Conservation (phyloP, 2,888 invertebrate species). For the Caenorhabditis macrosperma region DNA sequence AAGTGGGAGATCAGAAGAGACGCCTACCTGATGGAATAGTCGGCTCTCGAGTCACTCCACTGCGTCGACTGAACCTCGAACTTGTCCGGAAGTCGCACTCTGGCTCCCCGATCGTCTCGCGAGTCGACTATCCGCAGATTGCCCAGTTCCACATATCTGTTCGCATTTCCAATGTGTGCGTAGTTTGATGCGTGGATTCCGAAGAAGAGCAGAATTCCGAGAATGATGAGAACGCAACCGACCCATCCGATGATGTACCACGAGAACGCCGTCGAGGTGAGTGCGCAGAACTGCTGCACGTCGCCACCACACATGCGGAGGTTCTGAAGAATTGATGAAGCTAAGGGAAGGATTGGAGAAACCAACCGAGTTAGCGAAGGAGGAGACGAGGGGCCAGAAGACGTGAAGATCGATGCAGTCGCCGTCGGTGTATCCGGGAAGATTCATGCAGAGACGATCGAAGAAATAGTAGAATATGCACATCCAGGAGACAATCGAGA, state of each 20-base stretch:
- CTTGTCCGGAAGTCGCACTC: conserved; percentile 26
- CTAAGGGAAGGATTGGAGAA: too few relatives aligned
- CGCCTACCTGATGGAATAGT: conserved; percentile 38
- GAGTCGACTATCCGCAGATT: conserved; percentile 56
- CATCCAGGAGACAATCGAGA: conserved; percentile 73
- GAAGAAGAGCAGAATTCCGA: conserved; percentile 87
- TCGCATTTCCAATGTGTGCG: conserved; percentile 94
- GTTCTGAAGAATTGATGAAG: conserved; percentile 69
- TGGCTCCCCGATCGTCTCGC: conserved; percentile 8
- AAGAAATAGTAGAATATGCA: conserved; percentile 73
- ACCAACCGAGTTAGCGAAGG: conserved; percentile 67
- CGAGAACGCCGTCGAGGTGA: conserved; percentile 75
- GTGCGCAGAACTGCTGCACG: conserved; percentile 79
- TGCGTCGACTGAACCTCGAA: conserved; percentile 42
- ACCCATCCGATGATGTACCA: conserved; percentile 73
- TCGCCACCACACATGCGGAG: conserved; percentile 77
- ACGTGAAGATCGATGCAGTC: conserved; percentile 77
- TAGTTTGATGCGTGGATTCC: conserved; percentile 96
- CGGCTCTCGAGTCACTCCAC: conserved; percentile 43
- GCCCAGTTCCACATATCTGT: conserved; percentile 82
- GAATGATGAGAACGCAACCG: conserved; percentile 64
- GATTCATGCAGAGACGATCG: conserved; percentile 80
- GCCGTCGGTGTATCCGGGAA: conserved; percentile 83
- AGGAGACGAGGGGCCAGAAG: conserved; percentile 72
- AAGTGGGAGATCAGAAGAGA: background rate